Conservation (phyloP, 2,113 vertebrate species). For the Tachuris rubrigastra region DNA sequence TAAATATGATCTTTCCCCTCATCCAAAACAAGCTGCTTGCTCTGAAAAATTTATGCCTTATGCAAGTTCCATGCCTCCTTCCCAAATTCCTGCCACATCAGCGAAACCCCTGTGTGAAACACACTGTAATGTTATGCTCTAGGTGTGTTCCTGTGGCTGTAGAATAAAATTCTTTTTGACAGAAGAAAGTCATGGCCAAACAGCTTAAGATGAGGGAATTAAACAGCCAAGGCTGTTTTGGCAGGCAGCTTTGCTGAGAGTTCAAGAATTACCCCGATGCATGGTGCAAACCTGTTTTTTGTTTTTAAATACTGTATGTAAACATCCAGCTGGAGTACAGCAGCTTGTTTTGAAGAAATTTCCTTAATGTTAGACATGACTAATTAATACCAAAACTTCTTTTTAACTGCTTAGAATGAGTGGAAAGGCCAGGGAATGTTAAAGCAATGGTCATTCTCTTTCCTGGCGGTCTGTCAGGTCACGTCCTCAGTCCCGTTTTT, state of each 20-base stretch:
- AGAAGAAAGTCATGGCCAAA: background rate
- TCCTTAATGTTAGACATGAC: background rate
- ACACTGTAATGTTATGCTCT: background rate
- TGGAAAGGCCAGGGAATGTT: background rate
- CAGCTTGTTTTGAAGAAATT: background rate
- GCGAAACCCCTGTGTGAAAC: background rate
- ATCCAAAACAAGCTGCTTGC: background rate
- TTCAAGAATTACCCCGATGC: background rate
- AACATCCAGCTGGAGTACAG: background rate
- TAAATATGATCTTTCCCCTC: background rate
- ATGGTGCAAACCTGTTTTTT: background rate
- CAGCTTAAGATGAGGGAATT: background rate
- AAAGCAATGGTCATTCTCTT: background rate
- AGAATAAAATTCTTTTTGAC: background rate
- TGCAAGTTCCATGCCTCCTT: background rate
- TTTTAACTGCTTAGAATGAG: background rate
- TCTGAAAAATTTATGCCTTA: background rate
- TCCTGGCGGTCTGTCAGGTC: background rate
- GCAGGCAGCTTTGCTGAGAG: background rate
- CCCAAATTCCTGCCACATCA: background rate
- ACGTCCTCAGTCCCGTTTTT: background rate
- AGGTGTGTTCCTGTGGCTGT: background rate
- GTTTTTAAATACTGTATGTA: background rate
- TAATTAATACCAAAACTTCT: background rate
- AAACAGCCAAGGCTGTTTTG: background rate